Conservation (phyloP, 2,113 vertebrate species). For the Abramis brama region DNA sequence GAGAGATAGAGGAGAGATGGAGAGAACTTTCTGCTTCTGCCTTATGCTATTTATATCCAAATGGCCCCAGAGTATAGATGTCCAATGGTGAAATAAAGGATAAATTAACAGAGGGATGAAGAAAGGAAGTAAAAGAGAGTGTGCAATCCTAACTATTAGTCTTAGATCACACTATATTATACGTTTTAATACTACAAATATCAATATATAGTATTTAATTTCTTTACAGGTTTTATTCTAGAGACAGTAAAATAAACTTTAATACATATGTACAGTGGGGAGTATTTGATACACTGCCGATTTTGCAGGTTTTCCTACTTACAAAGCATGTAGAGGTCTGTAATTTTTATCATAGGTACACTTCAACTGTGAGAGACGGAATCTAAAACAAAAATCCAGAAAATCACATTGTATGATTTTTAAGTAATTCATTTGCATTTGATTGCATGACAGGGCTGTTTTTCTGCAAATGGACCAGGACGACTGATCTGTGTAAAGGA, state of each 20-base stretch:
- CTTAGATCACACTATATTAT: neutral
- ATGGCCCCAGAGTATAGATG: slow-evolving; percentile 45
- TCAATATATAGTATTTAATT: neutral
- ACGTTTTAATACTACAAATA: neutral
- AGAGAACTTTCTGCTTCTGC: neutral
- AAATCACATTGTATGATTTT: no score
- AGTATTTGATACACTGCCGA: no score
- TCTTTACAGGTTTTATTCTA: neutral
- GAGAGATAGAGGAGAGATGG: slow-evolving; percentile 23
- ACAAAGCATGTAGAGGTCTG: no score
- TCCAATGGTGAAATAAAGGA: slow-evolving; percentile 24
- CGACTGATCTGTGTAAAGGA: no score
- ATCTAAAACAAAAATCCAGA: no score
- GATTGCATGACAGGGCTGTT: no score
- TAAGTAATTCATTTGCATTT: no score
- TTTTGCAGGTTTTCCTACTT: no score
- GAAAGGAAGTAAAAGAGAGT: neutral
- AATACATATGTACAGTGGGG: neutral
- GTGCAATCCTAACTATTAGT: neutral
- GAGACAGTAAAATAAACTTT: neutral
- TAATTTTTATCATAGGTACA: no score
- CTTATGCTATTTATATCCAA: slow-evolving; percentile 32
- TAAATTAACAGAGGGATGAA: slow-evolving; percentile 24
- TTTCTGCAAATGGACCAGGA: no score
- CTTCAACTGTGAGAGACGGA: no score